Evolutionary conservation across 2,888 invertebrate species (phyloP), one percentile per base, ranked within the genome.

Genomic region (Pandemis heparana): DNA sequence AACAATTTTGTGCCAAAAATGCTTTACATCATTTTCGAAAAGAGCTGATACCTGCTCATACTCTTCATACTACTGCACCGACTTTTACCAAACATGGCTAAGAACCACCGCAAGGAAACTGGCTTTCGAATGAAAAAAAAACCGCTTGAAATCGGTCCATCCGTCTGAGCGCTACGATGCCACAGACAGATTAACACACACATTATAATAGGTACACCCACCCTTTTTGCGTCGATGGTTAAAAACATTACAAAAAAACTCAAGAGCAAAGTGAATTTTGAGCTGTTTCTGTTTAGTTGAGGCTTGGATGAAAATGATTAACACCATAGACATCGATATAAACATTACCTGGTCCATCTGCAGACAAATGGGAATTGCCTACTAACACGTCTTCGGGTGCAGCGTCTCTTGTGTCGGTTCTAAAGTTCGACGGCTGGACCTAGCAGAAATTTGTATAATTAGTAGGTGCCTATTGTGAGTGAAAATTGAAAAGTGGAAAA

Each of bases 381-480:
- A 92, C 83, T 9, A 91, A 75, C 12, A 92, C 78, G 4, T 92
- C 91, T 76, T 93, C 92, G 5, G 79, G 32, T 0, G 76, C 82
- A 7, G 81, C 74, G 16, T 92, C 92, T 6, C 91, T 83, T 32
- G 71, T 78, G 1, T 92, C 92, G 2, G 91, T 82, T 68, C 92
- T 88, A 78, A 93, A 93, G 86, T 94, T 93, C 0, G 90, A 76
- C 12, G 92, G 92, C 77, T 93, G 93, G 2, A 93, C 92, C 94
- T 94, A 75, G 10, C 74, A 69, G 38, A 64, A 32, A 65, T 5
- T n/a, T 8, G 48, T n/a, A n/a, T n/a, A 12, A 48, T 48, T 48
- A 48, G 48, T 5, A 48, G 46, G 14, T n/a, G n/a, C 23, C 23
- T 32, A 32, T 32, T 4, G 14, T n/a, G 6, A 48, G n/a, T 48